These are phyloP conservation scores for Rallus crepitans DNA, from an alignment of 2,797 vertebrate genomes.

Conservation along the genomic window DNA sequence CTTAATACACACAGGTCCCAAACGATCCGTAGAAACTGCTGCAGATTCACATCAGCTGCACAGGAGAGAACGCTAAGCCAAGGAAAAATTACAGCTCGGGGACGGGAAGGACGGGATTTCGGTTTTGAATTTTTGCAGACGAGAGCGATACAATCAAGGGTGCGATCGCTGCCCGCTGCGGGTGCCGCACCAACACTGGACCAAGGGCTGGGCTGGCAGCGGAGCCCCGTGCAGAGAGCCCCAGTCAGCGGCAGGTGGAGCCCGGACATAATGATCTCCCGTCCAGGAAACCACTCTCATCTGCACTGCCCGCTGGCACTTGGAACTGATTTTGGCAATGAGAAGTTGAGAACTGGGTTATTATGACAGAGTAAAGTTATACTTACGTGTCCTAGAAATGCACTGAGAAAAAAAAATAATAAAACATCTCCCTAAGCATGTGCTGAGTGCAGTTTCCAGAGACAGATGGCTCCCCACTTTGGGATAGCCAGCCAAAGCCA, in stretches of 20 bases:
- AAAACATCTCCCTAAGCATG: accelerated
- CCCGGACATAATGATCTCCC: not conserved
- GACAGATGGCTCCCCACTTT: not conserved
- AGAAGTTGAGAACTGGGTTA: not conserved
- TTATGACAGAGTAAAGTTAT: not conserved
- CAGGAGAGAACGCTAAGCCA: not conserved
- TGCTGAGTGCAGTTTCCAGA: not conserved
- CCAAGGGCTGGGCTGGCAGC: not conserved
- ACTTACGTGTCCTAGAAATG: not conserved
- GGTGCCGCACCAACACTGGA: accelerated
- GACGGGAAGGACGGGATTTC: not conserved
- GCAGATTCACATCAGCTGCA: not conserved
- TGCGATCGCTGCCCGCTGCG: accelerated
- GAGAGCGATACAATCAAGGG: accelerated
- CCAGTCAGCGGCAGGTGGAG: constrained; percentile 43
- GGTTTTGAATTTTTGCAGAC: accelerated
- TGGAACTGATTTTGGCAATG: not conserved
- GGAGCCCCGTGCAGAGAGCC: not conserved
- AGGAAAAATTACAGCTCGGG: not conserved
- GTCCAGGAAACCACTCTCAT: accelerated
- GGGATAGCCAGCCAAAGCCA: not conserved
- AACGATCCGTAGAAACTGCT: not conserved
- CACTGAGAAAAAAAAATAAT: not conserved
- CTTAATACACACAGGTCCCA: not conserved
- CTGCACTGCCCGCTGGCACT: not conserved